These are phyloP conservation scores for Eremobia ochroleuca DNA, from an alignment of 2,888 invertebrate species.

Conservation along the genomic window DNA sequence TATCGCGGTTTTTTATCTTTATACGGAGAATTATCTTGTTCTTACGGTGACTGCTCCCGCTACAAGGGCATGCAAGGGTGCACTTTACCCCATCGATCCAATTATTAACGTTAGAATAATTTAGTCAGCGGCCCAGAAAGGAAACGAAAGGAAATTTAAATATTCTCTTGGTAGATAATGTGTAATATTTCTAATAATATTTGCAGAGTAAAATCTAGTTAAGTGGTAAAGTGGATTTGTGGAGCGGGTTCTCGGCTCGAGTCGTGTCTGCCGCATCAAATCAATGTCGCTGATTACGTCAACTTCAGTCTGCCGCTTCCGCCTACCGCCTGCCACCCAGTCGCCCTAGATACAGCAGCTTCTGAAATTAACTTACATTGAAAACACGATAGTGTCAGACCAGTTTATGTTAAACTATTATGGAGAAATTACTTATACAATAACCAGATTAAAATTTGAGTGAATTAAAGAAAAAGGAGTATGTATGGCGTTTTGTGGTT, in stretches of 20 bases:
- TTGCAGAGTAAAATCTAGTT: constrained; percentile 56
- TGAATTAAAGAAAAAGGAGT: neutral
- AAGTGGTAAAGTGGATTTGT: constrained; percentile 64
- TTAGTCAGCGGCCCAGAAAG: constrained; percentile 32
- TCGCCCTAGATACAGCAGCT: constrained; percentile 52
- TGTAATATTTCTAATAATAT: constrained; percentile 61
- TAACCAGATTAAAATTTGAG: neutral
- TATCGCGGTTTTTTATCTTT: constrained; percentile 38
- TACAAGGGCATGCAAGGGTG: constrained; percentile 54
- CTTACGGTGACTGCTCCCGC: constrained; percentile 45
- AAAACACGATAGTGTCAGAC: constrained; percentile 45
- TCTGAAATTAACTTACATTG: constrained; percentile 54
- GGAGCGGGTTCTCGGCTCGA: constrained; percentile 53
- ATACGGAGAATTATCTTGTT: constrained; percentile 47
- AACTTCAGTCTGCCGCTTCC: constrained; percentile 14
- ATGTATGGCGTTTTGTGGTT: neutral
- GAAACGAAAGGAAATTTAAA: constrained; percentile 42
- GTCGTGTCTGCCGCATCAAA: constrained; percentile 58
- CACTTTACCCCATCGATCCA: constrained; percentile 57
- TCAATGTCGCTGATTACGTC: constrained; percentile 64
- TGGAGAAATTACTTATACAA: neutral
- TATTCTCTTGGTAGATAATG: constrained; percentile 47
- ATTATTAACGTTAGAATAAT: constrained; percentile 60
- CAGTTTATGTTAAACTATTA: constrained; percentile 20
- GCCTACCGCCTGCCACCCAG: constrained; percentile 36